Base-by-base conservation (phyloP, 2,113 vertebrate genomes). In the Thamnaconus septentrionalis region DNA sequence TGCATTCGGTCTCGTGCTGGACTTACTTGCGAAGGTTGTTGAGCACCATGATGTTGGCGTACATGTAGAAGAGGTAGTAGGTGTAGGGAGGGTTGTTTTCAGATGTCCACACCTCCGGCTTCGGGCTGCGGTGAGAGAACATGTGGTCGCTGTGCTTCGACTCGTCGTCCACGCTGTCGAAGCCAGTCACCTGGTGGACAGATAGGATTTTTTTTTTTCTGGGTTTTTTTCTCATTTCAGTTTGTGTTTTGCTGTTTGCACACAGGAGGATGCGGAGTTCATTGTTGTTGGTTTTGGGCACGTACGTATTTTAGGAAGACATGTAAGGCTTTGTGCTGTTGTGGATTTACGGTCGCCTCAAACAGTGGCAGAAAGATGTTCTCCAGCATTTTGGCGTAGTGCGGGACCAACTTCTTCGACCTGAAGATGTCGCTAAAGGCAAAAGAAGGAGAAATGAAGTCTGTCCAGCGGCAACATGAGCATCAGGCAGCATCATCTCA, bases 41-140 rank as follows among this genome's bases (percentile, higher is more conserved):
- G 61, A 98, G 94, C 84, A 99, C 91, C 97, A 98, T 98, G 90
- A 98, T 94, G 91, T 98, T 99, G 84, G 94, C 93, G 1, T 98
- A 99, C 97, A 98, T 98, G 62, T 98, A 94, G 83, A 96, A 99
- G 69, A 99, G 88, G 83, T 99, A 99, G 88, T 98, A 99, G 64
- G 93, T 99, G 68, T 99, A 99, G 0, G 97, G 96, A 0, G 97
- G 97, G 87, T 99, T 99, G 64, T 95, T 93, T 7, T 95, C 93
- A 0, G 81, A 84, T 48, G 89, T 95, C 97, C 97, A 99, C 9
- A 86, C 77, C 63, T 97, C 95, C 5, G 97, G 97, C 79, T 89
- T 95, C 39, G 97, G 96, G 83, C 97, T 99, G 71, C 95, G 97
- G 71, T 95, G 92, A 7, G 94, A 95, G 88, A 99, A 98, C 91